Conservation (phyloP, 1,140 invertebrate species). For the Triops longicaudatus region DNA sequence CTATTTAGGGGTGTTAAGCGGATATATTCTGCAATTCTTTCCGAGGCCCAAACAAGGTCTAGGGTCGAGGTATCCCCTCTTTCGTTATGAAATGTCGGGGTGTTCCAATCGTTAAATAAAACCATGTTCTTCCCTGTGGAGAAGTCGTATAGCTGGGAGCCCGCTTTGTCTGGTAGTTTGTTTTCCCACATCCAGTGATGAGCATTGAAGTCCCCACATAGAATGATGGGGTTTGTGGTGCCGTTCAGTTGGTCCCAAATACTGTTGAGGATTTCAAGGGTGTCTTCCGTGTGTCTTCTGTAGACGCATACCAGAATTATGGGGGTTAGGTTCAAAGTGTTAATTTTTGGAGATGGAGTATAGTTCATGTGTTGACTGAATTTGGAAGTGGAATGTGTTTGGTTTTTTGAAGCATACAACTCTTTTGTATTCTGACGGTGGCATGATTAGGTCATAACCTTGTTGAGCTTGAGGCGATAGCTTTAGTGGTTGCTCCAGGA, state of each 20-base stretch:
- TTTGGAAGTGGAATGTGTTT: background rate
- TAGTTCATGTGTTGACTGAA: background rate
- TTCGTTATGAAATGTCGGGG: constrained; percentile 17
- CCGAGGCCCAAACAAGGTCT: constrained; percentile 3
- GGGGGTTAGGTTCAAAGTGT: background rate
- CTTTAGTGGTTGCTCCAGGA: background rate
- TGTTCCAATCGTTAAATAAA: background rate
- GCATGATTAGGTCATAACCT: background rate
- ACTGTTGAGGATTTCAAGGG: background rate
- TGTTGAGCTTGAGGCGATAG: background rate
- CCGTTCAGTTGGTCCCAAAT: background rate
- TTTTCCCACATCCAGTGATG: constrained; percentile 21
- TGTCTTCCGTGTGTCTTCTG: background rate
- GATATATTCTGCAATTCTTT: background rate
- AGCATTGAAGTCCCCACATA: constrained; percentile 11
- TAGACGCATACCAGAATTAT: background rate
- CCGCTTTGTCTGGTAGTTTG: background rate
- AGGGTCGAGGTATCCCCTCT: background rate
- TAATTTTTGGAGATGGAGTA: background rate
- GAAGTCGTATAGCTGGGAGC: background rate
- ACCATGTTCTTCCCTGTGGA: background rate
- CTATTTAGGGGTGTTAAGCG: background rate
- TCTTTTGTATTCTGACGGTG: background rate
- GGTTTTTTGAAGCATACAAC: background rate
- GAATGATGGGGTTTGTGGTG: background rate